These are phyloP conservation scores for Ruditapes philippinarum DNA, from an alignment of 1,140 invertebrate genomes.

Conservation along the genomic window DNA sequence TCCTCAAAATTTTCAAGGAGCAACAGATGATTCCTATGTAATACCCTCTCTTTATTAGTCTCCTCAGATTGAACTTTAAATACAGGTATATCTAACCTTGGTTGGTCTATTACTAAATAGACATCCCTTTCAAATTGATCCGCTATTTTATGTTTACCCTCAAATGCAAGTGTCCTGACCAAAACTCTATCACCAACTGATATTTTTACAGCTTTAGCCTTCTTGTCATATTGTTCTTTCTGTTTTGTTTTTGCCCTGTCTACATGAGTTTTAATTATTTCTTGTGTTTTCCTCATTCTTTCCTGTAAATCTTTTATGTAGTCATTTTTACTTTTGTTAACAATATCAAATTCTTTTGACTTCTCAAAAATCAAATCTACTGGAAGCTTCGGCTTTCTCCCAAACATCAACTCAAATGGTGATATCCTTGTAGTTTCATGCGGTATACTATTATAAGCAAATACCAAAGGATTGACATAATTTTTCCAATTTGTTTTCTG, in stretches of 20 bases:
- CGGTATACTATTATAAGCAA: constrained; percentile 28
- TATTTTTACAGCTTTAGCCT: too few species aligned
- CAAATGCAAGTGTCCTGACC: too few species aligned
- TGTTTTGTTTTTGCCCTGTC: too few species aligned
- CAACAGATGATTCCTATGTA: background rate
- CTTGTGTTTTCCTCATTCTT: background rate
- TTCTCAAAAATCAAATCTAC: background rate
- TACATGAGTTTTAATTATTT: background rate
- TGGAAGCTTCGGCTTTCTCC: constrained; percentile 20
- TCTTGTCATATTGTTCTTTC: too few species aligned
- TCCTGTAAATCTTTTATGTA: background rate
- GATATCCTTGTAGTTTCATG: constrained; percentile 23
- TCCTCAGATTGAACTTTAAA: too few species aligned
- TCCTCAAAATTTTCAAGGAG: background rate
- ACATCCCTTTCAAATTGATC: too few species aligned
- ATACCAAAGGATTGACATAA: background rate
- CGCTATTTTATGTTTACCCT: too few species aligned
- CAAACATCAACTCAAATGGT: constrained; percentile 56
- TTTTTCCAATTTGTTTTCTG: constrained; percentile 32
- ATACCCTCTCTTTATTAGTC: too few species aligned
- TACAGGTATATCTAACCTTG: too few species aligned
- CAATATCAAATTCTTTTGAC: background rate
- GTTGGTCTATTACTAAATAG: too few species aligned
- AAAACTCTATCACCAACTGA: too few species aligned
- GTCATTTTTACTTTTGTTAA: background rate